phyloP scores from a whole-genome alignment of 2,113 vertebrate genomes.

The Pimephales promelas region DNA sequence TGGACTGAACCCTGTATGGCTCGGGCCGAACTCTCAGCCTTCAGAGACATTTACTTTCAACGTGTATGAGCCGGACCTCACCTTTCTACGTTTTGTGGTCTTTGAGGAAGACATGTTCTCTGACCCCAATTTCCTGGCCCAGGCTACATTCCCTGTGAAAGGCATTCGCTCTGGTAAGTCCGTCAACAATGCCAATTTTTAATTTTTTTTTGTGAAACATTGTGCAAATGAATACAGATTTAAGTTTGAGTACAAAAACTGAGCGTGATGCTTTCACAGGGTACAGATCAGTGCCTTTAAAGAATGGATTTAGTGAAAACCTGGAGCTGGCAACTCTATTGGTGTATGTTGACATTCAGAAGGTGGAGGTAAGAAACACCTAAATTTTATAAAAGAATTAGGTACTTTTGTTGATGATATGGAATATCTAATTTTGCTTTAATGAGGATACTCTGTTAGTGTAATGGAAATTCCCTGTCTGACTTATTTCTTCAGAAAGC shows the following conservation, averaged over 20 bases:
- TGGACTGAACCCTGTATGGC: constrained; percentile 93
- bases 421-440: background rate
- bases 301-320: constrained; percentile 90
- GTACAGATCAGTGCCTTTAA: constrained; percentile 90
- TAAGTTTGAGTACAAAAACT: background rate
- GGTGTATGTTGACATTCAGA: constrained; percentile 84
- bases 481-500: constrained; percentile 73
- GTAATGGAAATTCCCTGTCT: background rate
- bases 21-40: constrained; percentile 60
- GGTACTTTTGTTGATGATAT: background rate
- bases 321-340: constrained; percentile 91
- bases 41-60: constrained; percentile 83
- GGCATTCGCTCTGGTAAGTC: constrained; percentile 87
- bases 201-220: background rate
- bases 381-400: background rate
- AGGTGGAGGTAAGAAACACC: constrained; percentile 81
- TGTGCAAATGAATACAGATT: background rate
- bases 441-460: background rate
- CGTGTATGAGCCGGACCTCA: constrained; percentile 88
- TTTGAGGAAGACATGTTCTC: constrained; percentile 99
- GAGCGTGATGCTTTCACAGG: constrained; percentile 70
- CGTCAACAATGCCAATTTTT: background rate
- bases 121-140: constrained; percentile 96
- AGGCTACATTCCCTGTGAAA: constrained; percentile 92
- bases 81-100: constrained; percentile 92